These are phyloP conservation scores for Colinus virginianus DNA, from an alignment of 2,113 vertebrate genomes.

Conservation along the genomic window DNA sequence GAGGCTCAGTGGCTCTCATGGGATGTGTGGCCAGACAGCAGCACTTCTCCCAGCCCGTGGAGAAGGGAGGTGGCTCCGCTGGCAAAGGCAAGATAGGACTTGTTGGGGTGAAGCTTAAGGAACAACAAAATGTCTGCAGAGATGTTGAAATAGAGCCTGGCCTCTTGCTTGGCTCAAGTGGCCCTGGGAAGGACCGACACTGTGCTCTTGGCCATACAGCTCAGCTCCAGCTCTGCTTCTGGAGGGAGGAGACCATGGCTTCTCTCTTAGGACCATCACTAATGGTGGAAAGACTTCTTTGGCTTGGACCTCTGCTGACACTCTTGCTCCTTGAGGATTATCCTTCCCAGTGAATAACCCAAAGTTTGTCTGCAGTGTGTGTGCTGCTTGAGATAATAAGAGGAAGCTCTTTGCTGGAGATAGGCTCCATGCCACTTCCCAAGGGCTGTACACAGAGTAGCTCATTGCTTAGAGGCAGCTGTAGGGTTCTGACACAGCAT, in stretches of 20 bases:
- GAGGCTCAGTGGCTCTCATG: neutral
- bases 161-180: neutral
- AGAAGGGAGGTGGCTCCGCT: conserved; percentile 34
- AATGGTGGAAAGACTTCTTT: neutral
- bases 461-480: neutral
- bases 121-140: conserved; percentile 57
- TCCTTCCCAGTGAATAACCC: neutral
- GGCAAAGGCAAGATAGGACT: conserved; percentile 13
- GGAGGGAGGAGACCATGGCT: neutral
- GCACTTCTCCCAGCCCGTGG: neutral
- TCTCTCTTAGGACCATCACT: neutral
- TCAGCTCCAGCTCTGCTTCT: neutral
- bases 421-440: neutral
- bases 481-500: neutral
- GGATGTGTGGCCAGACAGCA: neutral
- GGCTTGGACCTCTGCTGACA: neutral
- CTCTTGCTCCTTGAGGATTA: neutral
- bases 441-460: neutral
- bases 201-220: neutral
- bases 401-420: neutral
- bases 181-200: neutral
- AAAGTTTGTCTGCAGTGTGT: neutral
- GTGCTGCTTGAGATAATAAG: neutral
- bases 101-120: conserved; percentile 58
- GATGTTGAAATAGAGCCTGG: conserved; percentile 52